These are phyloP conservation scores for Cossypha caffra DNA, from an alignment of 2,797 vertebrate genomes.

Conservation along the genomic window DNA sequence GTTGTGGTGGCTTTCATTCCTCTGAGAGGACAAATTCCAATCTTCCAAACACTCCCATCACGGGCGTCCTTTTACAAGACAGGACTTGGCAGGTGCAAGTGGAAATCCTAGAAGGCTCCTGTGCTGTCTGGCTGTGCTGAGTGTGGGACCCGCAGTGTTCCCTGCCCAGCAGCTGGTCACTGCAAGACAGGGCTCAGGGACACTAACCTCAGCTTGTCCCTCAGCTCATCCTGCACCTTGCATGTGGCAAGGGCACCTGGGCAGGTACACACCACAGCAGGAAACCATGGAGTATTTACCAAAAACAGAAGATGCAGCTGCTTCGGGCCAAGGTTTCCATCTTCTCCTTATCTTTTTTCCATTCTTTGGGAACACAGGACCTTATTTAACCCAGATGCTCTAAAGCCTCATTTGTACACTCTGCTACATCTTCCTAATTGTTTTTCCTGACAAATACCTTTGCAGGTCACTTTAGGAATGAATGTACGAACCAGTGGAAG, in stretches of 20 bases:
- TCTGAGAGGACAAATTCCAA: background rate
- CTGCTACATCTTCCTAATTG: background rate
- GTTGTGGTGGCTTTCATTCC: background rate
- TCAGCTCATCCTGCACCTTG: background rate
- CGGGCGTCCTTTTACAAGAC: background rate
- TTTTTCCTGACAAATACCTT: background rate
- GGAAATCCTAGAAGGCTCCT: background rate
- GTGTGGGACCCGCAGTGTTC: accelerated
- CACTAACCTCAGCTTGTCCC: accelerated
- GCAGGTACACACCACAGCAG: accelerated
- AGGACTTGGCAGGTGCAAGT: background rate
- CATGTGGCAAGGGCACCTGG: background rate
- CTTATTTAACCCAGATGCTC: background rate
- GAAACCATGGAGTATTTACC: accelerated
- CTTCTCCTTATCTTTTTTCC: background rate
- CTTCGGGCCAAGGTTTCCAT: background rate
- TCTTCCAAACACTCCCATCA: background rate
- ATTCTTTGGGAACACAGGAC: background rate
- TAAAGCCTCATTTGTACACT: background rate
- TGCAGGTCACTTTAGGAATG: no score
- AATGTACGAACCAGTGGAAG: accelerated
- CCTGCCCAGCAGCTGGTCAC: background rate
- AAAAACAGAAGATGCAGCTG: background rate
- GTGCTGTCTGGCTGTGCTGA: background rate
- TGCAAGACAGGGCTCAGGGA: background rate